A percentile compares a stretch with the other conserved stretches of the same genome.
phyloP scores from a whole-genome alignment of 2,888 invertebrate species.

The Cotesia congregata region DNA sequence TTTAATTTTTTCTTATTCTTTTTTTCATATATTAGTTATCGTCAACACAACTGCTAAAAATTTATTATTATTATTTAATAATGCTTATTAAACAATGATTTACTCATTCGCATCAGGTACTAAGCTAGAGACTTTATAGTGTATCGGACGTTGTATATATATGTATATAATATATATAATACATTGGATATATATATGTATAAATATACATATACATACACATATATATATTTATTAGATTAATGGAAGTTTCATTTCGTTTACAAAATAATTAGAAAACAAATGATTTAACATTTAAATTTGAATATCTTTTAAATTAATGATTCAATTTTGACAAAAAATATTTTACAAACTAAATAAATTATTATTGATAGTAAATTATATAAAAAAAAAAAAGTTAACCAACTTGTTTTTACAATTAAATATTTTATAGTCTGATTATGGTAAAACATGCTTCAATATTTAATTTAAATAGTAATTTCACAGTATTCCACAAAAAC shows the following conservation, averaged over 20 bases:
- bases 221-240: neutral
- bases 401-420: neutral
- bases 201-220: neutral
- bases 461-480: neutral
- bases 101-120: slow-evolving; percentile 32
- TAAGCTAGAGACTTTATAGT: slow-evolving; percentile 31
- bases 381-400: neutral
- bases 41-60: slow-evolving; percentile 27
- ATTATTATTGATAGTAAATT: no score
- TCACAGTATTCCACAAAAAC: neutral
- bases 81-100: slow-evolving; percentile 6
- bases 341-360: neutral
- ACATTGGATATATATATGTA: no score
- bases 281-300: neutral
- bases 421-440: neutral
- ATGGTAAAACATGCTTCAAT: no score
- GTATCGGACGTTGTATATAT: slow-evolving; percentile 15
- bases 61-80: slow-evolving; percentile 19
- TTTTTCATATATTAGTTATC: neutral
- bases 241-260: slow-evolving; percentile 24
- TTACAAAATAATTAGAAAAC: slow-evolving; percentile 7
- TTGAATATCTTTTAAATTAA: neutral
- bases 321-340: neutral
- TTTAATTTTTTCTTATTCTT: neutral
- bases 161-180: neutral